Evolutionary conservation across 2,113 vertebrate species (phyloP).

Genomic region (Xenus cinereus): DNA sequence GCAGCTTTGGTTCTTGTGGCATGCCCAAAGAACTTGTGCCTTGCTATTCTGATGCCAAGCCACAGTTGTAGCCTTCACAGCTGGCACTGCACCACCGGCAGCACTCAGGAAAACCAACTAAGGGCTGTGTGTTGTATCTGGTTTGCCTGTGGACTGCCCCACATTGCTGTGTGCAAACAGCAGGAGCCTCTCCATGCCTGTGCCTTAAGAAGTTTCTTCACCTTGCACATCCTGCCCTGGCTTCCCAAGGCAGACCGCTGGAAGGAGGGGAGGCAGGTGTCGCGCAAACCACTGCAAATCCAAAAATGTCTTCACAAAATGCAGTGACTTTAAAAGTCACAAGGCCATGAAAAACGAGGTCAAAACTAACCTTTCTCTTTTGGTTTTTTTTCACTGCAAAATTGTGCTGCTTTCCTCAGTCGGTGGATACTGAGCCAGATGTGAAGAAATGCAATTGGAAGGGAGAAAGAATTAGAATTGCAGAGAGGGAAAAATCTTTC

Average conservation of each 20-base stretch:
- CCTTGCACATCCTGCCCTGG: too few species aligned
- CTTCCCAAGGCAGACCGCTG: neutral
- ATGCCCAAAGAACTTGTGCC: neutral
- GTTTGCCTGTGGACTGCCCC: neutral
- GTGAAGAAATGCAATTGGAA: neutral
- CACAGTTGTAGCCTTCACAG: accelerated
- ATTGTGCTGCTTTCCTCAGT: neutral
- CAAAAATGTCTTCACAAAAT: neutral
- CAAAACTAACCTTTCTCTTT: neutral
- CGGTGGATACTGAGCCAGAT: neutral
- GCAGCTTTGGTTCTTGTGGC: neutral
- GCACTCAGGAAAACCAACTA: neutral
- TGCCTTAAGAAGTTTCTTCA: neutral
- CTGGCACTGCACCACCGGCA: accelerated
- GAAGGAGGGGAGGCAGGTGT: neutral
- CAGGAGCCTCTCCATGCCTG: neutral
- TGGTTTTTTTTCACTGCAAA: neutral
- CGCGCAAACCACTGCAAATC: neutral
- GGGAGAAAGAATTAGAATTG: neutral
- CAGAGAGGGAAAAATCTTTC: neutral
- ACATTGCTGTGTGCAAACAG: neutral
- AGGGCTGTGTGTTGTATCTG: neutral
- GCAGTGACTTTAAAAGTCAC: neutral
- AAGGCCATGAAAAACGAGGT: neutral
- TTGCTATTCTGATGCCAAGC: neutral